phyloP scores from a whole-genome alignment of 2,797 vertebrate genomes.

The Enteromius afrohamiltoni region DNA sequence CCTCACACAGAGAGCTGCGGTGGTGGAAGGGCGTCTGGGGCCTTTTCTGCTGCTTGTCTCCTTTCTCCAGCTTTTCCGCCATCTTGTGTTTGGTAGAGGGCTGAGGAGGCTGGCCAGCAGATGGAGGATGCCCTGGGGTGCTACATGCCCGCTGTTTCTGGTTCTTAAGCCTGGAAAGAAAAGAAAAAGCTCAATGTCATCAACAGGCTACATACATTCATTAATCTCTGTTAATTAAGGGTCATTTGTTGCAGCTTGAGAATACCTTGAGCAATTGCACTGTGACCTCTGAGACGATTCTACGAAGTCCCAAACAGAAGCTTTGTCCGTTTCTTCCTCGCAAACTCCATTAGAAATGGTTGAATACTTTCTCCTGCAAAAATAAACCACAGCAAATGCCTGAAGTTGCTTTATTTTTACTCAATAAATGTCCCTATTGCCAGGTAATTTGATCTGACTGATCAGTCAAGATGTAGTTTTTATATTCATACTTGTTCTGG shows the following conservation, averaged over 20 bases:
- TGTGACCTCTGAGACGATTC: slow-evolving; percentile 89
- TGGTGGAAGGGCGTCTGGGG: slow-evolving; percentile 97
- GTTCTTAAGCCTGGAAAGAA: slow-evolving; percentile 85
- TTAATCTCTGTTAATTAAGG: not conserved
- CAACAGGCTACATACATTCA: not conserved
- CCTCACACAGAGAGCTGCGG: slow-evolving; percentile 89
- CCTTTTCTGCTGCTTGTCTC: slow-evolving; percentile 96
- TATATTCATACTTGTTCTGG: slow-evolving; percentile 90
- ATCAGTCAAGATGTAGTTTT: slow-evolving; percentile 17
- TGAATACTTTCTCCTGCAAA: slow-evolving; percentile 91
- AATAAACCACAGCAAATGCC: not conserved
- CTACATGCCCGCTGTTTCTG: slow-evolving; percentile 89
- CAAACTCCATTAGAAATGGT: slow-evolving; percentile 86
- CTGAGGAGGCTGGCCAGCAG: slow-evolving; percentile 85
- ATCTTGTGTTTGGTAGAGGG: slow-evolving; percentile 94
- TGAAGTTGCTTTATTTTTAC: not conserved
- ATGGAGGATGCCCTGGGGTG: slow-evolving; percentile 88
- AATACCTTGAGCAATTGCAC: slow-evolving; percentile 93
- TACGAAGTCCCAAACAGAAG: slow-evolving; percentile 93
- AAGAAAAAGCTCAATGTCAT: slow-evolving; percentile 15
- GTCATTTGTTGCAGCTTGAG: not conserved
- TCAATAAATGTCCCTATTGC: not conserved
- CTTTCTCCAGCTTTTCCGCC: slow-evolving; percentile 94
- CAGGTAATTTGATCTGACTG: not conserved
- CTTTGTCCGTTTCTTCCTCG: slow-evolving; percentile 90